Percentiles rank a stretch among this genome's conserved stretches.
Evolutionary conservation across 2,797 vertebrate genomes (phyloP).

Genomic region (Adelosebastes latens): DNA sequence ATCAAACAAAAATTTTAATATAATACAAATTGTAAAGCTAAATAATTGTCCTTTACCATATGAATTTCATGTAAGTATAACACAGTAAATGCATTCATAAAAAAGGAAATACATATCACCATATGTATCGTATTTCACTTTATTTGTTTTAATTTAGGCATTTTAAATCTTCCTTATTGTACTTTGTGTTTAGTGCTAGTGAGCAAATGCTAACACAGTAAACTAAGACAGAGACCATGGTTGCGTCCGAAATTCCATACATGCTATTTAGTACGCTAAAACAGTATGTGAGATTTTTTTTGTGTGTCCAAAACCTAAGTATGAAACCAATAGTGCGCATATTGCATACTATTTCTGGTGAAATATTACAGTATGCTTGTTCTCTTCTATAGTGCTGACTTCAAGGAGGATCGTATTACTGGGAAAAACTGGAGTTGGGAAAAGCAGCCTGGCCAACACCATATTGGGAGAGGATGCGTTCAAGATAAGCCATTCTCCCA

Average conservation of each 20-base stretch:
- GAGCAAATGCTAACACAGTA: not conserved
- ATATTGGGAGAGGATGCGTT: conserved; percentile 29
- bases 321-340: too few relatives aligned
- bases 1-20: not conserved
- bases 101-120: not conserved
- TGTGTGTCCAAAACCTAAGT: fast-evolving
- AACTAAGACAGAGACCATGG: not conserved
- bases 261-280: too few relatives aligned
- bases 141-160: not conserved
- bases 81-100: not conserved
- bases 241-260: too few relatives aligned
- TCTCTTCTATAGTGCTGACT: not conserved
- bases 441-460: conserved; percentile 47
- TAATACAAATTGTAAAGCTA: fast-evolving
- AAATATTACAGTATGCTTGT: too few relatives aligned
- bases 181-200: not conserved
- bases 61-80: not conserved
- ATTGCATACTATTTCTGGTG: too few relatives aligned
- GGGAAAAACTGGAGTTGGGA: conserved; percentile 62
- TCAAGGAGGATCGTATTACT: conserved; percentile 41
- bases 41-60: not conserved
- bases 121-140: fast-evolving
- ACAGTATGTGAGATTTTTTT: too few relatives aligned
- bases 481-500: fast-evolving
- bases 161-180: not conserved